Evolutionary conservation across 64 coral and sea anemone species (phyloP).

Genomic region (Acropora tenuis): DNA sequence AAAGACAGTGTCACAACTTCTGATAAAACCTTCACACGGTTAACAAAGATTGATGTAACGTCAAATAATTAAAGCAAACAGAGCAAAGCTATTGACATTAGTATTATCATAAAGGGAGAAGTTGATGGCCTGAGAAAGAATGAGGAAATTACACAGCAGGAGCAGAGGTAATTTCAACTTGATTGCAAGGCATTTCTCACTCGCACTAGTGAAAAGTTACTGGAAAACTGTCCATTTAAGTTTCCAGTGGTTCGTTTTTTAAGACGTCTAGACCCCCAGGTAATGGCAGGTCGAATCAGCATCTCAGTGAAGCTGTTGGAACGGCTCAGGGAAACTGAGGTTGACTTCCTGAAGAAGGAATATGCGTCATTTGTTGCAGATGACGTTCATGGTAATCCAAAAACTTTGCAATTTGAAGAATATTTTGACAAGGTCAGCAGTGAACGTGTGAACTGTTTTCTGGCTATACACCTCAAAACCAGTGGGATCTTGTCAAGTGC

Average conservation of each 20-base stretch:
- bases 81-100: not conserved
- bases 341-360: not conserved
- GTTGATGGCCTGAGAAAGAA: slow-evolving; percentile 1
- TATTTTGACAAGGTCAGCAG: not conserved
- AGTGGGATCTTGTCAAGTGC: not conserved
- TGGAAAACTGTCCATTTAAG: not conserved
- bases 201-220: not conserved
- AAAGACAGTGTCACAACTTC: slow-evolving; percentile 21
- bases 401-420: not conserved
- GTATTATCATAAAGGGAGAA: slow-evolving; percentile 6
- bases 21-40: not conserved
- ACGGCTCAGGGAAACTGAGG: not conserved
- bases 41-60: slow-evolving; percentile 44
- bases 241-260: not conserved
- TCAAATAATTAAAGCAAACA: slow-evolving; percentile 23
- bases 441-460: not conserved
- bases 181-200: not conserved
- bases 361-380: not conserved
- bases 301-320: slow-evolving; percentile 43
- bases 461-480: not conserved
- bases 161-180: not conserved
- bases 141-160: not conserved
- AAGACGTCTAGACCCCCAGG: not conserved
- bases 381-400: not conserved
- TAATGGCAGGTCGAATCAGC: not conserved